Evolutionary conservation across 2,888 invertebrate species (phyloP), one percentile per base, ranked within the genome.

Genomic region (Rhyacophila evoluta): DNA sequence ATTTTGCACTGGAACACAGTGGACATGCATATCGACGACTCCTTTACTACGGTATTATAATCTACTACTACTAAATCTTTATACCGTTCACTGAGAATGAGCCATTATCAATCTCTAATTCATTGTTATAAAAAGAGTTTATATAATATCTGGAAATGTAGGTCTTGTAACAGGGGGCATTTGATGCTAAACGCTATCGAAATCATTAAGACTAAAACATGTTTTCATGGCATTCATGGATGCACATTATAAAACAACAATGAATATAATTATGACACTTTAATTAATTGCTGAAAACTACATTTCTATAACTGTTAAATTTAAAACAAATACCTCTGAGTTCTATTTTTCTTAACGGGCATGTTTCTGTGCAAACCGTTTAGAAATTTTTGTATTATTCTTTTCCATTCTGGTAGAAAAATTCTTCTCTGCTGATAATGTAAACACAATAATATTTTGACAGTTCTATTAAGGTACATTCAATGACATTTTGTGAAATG

Each of bases 341-440:
- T 75, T 68, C 75, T 75, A 25, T 38, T 72, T 67, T 75, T 79
- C 12, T 71, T 75, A 28, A 15, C 27, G 6, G 72, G 36, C 72
- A 72, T 72, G 6, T 37, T 55, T 55, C 29, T 33, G 6, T 2
- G 29, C 6, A 6, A 33, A 33, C 6, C 4, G 6, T 19, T 25
- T 25, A 55, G 10, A 19, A 55, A 55, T 19, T 19, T 2, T 10
- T 55, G 19, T 19, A 25, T 6, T 55, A 55, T 19, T 19, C 19
- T 12, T 55, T 19, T 55, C 38, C 38, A 38, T 38, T 10, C n/a
- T 38, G 38, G 2, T 38, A 11, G 8, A 2, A n/a, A 38, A 11
- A 38, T n/a, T 6, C 8, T 8, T 33, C 8, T 33, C 33, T 5
- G 4, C 8, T 33, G 4, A 8, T 5, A 33, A 33, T 8, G n/a